Percentiles rank a stretch among this genome's conserved stretches.
phyloP scores from a whole-genome alignment of 2,797 vertebrate genomes.

The Spondyliosoma cantharus region DNA sequence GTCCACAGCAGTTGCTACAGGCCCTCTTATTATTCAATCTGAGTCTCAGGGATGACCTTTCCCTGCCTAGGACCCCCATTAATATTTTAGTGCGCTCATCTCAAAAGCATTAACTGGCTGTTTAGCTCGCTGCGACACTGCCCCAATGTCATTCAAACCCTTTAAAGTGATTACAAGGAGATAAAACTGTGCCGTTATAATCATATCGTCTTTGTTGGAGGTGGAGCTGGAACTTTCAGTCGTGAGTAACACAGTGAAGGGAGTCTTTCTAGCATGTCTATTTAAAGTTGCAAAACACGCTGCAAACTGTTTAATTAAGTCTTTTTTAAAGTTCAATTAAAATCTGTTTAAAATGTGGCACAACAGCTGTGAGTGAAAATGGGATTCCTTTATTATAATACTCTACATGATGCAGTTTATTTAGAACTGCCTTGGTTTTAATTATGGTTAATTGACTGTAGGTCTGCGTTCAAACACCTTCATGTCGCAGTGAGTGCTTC shows the following conservation, averaged over 20 bases:
- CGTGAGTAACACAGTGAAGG: conserved; percentile 5
- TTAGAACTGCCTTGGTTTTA: conserved; percentile 50
- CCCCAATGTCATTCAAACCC: conserved; percentile 73
- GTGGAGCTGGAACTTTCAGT: conserved; percentile 32
- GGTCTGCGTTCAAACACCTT: conserved; percentile 48
- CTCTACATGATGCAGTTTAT: conserved; percentile 48
- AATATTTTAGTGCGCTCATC: conserved; percentile 75
- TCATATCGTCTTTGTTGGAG: conserved; percentile 54
- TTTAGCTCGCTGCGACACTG: conserved; percentile 64
- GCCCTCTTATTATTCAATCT: conserved; percentile 65
- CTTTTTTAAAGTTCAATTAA: conserved; percentile 54
- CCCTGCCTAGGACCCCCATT: conserved; percentile 67
- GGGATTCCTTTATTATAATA: conserved; percentile 52
- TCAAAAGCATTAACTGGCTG: conserved; percentile 72
- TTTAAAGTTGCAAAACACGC: conserved; percentile 33
- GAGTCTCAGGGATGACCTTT: conserved; percentile 74
- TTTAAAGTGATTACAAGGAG: conserved; percentile 72
- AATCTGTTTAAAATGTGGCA: conserved; percentile 58
- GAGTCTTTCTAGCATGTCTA: conserved; percentile 30
- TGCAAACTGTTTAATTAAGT: conserved; percentile 29
- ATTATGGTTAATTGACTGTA: conserved; percentile 63
- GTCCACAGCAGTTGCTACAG: conserved; percentile 35
- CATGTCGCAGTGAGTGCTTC: conserved; percentile 28
- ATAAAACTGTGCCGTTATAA: conserved; percentile 63
- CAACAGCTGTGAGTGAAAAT: conserved; percentile 59